A percentile compares a stretch with the other conserved stretches of the same genome.
Evolutionary conservation across 2,888 invertebrate species (phyloP).

Genomic region (Synergus laeviventris): DNA sequence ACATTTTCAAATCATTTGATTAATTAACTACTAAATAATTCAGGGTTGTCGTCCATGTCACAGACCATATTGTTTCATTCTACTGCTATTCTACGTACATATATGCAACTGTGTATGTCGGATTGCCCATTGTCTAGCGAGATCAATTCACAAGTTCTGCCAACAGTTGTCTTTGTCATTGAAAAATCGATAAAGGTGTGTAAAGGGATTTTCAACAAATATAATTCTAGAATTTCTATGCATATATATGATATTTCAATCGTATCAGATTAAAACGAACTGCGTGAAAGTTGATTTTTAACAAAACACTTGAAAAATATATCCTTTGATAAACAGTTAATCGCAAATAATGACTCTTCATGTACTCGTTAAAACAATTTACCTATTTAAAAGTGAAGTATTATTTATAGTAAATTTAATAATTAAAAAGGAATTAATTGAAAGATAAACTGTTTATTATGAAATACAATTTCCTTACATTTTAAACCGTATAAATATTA

Average conservation of each 20-base stretch:
- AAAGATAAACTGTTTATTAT: not conserved
- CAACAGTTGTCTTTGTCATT: not conserved
- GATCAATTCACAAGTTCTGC: constrained; percentile 26
- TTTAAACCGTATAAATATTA: not conserved
- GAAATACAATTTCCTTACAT: constrained; percentile 6
- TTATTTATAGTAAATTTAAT: too few species aligned
- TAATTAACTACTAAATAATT: constrained; percentile 27
- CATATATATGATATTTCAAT: constrained; percentile 3
- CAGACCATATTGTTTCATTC: constrained; percentile 20
- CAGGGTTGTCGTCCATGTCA: constrained; percentile 12
- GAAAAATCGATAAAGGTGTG: not conserved
- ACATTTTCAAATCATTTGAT: constrained; percentile 1
- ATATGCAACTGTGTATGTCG: not conserved
- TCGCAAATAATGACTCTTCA: not conserved
- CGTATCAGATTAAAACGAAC: constrained; percentile 9
- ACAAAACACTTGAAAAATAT: not conserved
- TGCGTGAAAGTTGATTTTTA: not conserved
- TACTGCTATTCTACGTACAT: not conserved
- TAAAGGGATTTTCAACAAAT: not conserved
- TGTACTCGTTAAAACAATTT: not conserved
- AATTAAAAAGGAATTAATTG: not conserved
- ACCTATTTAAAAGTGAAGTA: not conserved
- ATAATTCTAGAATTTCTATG: not conserved
- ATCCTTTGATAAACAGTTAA: not conserved
- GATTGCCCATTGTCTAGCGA: constrained; percentile 9